phyloP scores from a whole-genome alignment of 2,888 invertebrate genomes.

The Ischnus inquisitorius region DNA sequence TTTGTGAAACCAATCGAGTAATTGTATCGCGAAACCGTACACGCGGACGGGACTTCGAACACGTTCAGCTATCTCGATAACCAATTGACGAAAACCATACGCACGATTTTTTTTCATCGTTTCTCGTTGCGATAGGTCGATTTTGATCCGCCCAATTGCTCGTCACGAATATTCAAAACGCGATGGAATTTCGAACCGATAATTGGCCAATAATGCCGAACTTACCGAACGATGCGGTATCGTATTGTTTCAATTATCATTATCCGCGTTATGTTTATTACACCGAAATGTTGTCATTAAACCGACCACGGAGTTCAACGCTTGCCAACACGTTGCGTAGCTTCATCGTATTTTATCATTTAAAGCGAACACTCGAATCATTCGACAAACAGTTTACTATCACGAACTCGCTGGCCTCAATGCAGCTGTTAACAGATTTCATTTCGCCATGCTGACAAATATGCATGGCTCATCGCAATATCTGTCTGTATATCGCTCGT shows the following conservation, averaged over 20 bases:
- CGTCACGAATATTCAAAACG: neutral
- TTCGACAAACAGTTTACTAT: too few species aligned
- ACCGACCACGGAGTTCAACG: too few species aligned
- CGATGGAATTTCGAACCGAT: too few species aligned
- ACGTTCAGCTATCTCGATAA: neutral
- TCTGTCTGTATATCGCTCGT: conserved; percentile 37
- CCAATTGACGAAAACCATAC: neutral
- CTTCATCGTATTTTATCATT: too few species aligned
- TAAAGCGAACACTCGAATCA: too few species aligned
- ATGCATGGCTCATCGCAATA: conserved; percentile 43
- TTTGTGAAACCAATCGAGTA: conserved; percentile 10
- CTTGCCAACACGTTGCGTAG: too few species aligned
- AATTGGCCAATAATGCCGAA: conserved; percentile 5
- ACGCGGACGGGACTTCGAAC: conserved; percentile 12
- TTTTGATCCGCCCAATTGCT: neutral
- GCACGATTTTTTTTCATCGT: conserved; percentile 20
- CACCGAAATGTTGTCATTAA: too few species aligned
- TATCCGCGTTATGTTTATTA: neutral
- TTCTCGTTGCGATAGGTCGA: neutral
- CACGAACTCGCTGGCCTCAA: neutral
- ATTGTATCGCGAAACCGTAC: conserved; percentile 29
- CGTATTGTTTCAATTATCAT: neutral
- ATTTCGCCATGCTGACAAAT: conserved; percentile 44
- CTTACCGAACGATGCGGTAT: neutral
- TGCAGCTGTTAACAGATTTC: conserved; percentile 16